phyloP scores from a whole-genome alignment of 1,140 invertebrate species.

The Drosophila kepulauana region DNA sequence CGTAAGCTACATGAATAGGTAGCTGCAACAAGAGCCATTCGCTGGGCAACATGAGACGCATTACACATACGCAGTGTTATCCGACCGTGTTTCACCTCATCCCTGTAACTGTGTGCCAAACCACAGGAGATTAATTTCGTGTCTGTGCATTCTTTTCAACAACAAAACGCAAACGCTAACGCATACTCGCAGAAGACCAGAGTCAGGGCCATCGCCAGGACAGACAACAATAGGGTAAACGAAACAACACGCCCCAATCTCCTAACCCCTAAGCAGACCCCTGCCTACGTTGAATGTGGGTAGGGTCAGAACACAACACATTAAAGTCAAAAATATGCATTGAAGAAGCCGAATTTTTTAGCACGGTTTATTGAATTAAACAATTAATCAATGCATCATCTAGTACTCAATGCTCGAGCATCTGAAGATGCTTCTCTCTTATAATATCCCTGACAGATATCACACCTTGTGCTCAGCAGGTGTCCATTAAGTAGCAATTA shows the following conservation, averaged over 20 bases:
- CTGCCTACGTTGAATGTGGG: neutral
- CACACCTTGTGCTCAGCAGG: constrained; percentile 33
- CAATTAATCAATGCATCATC: constrained; percentile 15
- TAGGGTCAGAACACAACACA: constrained; percentile 9
- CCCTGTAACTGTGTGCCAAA: constrained; percentile 33
- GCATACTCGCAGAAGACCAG: neutral
- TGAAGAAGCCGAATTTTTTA: neutral
- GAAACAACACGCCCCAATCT: constrained; percentile 55
- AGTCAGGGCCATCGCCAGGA: neutral
- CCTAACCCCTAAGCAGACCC: neutral
- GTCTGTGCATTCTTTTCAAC: constrained; percentile 70
- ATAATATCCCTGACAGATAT: constrained; percentile 26
- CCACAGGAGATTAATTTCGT: constrained; percentile 80
- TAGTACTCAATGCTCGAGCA: no score
- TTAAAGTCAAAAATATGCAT: neutral
- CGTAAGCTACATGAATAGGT: constrained; percentile 36
- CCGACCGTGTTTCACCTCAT: constrained; percentile 33
- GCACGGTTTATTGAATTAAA: neutral
- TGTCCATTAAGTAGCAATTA: constrained; percentile 71
- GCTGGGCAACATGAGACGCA: constrained; percentile 52
- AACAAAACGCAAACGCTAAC: constrained; percentile 13
- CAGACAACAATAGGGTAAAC: constrained; percentile 34
- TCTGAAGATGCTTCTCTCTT: neutral
- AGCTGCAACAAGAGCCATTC: constrained; percentile 16
- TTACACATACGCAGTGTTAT: constrained; percentile 74